These are phyloP conservation scores for Desmophyllum pertusum DNA, from an alignment of 92 coral and sea anemone genomes.

Conservation along the genomic window DNA sequence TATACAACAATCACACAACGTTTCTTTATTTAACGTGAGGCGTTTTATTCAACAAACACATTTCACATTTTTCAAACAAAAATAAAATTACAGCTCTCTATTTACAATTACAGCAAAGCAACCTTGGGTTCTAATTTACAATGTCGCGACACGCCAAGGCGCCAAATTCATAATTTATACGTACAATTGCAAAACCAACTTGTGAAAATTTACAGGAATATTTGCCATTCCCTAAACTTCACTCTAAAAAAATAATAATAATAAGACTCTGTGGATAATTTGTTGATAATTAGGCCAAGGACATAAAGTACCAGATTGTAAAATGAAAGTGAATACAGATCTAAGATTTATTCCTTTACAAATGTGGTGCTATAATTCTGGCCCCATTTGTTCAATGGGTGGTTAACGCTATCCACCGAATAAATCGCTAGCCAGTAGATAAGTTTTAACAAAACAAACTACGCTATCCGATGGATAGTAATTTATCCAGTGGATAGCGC, in stretches of 20 bases:
- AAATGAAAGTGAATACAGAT: background rate
- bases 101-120: constrained; percentile 28
- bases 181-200: constrained; percentile 10
- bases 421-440: no score
- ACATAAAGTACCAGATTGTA: background rate
- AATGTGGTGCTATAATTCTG: no score
- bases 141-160: background rate
- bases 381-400: no score
- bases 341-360: no score
- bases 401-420: no score
- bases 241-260: background rate
- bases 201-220: background rate
- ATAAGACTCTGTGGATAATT: background rate
- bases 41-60: constrained; percentile 36
- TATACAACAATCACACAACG: no score
- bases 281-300: background rate
- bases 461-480: no score
- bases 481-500: no score
- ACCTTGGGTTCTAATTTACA: constrained; percentile 7
- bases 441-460: no score
- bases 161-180: constrained; percentile 28
- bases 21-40: background rate
- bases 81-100: constrained; percentile 38
- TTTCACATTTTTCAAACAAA: constrained; percentile 17
- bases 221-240: background rate